Conservation (phyloP, 2,888 invertebrate species). For the Nomada ferruginata region DNA sequence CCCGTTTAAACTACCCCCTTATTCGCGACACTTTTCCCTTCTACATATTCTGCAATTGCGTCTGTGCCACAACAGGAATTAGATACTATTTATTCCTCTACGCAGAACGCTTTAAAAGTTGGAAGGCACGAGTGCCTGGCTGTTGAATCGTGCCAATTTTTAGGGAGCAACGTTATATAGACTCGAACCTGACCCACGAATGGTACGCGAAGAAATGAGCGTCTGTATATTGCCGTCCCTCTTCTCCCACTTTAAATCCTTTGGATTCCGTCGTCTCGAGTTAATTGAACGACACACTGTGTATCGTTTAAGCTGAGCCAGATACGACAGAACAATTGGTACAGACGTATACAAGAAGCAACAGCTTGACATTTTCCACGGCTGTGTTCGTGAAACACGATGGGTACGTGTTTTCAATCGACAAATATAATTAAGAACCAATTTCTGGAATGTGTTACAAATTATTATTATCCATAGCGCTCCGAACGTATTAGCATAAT, state of each 20-base stretch:
- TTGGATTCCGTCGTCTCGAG: conserved; percentile 39
- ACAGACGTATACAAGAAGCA: not conserved
- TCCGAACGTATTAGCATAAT: too few relatives aligned
- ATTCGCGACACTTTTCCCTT: too few relatives aligned
- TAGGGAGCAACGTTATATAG: conserved; percentile 10
- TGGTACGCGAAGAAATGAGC: conserved; percentile 31
- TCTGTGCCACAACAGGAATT: too few relatives aligned
- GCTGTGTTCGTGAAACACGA: not conserved
- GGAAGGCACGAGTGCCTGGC: not conserved
- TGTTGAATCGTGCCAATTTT: conserved; percentile 36
- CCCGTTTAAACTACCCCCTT: too few relatives aligned
- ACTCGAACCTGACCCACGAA: conserved; percentile 15
- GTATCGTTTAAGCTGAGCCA: conserved; percentile 41
- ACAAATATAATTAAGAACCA: too few relatives aligned
- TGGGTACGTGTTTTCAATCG: not conserved
- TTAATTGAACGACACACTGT: conserved; percentile 50
- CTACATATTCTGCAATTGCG: too few relatives aligned
- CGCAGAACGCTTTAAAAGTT: not conserved
- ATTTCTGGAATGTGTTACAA: too few relatives aligned
- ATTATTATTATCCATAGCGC: too few relatives aligned
- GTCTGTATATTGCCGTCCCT: conserved; percentile 31
- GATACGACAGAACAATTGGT: conserved; percentile 37
- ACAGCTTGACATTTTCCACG: conserved; percentile 10
- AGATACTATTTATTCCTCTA: too few relatives aligned
- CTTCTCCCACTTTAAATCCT: conserved; percentile 37